Base-by-base conservation (phyloP, 1,140 invertebrate species). In the Zophobas morio region DNA sequence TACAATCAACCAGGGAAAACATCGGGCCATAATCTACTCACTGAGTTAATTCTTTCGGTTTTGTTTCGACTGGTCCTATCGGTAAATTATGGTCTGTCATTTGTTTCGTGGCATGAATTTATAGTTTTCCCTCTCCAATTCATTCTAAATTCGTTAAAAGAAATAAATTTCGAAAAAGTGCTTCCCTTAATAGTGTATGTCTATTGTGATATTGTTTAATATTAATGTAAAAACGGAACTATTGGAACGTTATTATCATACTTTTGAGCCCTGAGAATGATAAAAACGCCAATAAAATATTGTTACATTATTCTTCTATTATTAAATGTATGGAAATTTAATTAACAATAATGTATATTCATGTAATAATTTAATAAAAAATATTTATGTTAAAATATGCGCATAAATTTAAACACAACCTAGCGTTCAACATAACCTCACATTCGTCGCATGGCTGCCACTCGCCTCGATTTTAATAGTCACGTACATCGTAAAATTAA, bases 1-100 rank as follows among this genome's bases (percentile, higher is more conserved):
- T 79, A 77, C 78, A 79, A 79, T 79, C 78, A 79, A 70, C 74
- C 74, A 79, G 75, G 75, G 75, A 74, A 74, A 77, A 76, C 36
- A 51, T 72, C 40, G 51, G 39, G 39, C 60, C 49, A 57, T 20
- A 74, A 63, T 74, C 34, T 74, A 47, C 57, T 77, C 40, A 42
- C 54, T 70, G 2, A 71, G 2, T 71, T 37, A 8, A 37, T 32
- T 37, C 32, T 71, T 47, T 49, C n/a, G 5, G 1, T 39, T 37
- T 2, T 20, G 20, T 20, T 20, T 39, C 32, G 6, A 37, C 2
- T 63, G 36, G 36, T 66, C 60, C 39, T 66, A 6, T 20, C 42
- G 33, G 60, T 47, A 46, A 70, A 76, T 49, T 56, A 75, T 60
- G 35, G 46, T 63, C 46, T 73, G 40, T 54, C 71, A 72, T 42